Evolutionary conservation across 2,797 vertebrate species (phyloP).

Genomic region (Crocidura indochinensis): DNA sequence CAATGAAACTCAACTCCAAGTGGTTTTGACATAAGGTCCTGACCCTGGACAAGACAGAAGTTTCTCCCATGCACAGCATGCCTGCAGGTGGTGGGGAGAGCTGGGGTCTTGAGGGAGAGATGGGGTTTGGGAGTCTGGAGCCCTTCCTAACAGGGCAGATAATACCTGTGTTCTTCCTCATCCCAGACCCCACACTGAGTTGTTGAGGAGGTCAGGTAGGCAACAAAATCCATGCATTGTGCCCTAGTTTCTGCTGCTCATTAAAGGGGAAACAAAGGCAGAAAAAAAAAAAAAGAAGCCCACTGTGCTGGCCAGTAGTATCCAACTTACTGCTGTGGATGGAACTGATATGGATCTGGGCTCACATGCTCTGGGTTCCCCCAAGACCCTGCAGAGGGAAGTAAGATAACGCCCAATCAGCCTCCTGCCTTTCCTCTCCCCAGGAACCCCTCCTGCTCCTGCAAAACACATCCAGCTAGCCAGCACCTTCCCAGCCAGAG

Average conservation of each 20-base stretch:
- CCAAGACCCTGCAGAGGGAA: not conserved
- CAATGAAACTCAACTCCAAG: slow-evolving; percentile 87
- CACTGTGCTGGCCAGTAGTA: not conserved
- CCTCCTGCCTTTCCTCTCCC: not conserved
- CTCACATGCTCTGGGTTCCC: not conserved
- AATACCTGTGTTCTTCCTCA: not conserved
- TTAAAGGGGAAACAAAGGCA: slow-evolving; percentile 50
- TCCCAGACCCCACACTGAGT: not conserved
- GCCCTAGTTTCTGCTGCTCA: not conserved
- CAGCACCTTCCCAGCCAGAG: not conserved
- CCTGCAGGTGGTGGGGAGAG: slow-evolving; percentile 74
- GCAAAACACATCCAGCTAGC: not conserved
- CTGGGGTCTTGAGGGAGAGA: rapidly evolving
- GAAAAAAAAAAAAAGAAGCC: not conserved
- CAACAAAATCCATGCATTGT: not conserved
- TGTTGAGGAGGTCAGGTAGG: not conserved
- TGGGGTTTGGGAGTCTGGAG: not conserved
- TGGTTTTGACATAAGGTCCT: slow-evolving; percentile 81
- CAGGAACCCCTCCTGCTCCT: not conserved
- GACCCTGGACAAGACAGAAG: slow-evolving; percentile 83
- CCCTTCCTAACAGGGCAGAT: not conserved
- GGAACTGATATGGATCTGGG: not conserved
- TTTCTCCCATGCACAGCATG: slow-evolving; percentile 79
- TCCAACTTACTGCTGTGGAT: not conserved
- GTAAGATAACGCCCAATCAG: not conserved